phyloP scores from a whole-genome alignment of 2,113 vertebrate species.

The Hystrix brachyura region DNA sequence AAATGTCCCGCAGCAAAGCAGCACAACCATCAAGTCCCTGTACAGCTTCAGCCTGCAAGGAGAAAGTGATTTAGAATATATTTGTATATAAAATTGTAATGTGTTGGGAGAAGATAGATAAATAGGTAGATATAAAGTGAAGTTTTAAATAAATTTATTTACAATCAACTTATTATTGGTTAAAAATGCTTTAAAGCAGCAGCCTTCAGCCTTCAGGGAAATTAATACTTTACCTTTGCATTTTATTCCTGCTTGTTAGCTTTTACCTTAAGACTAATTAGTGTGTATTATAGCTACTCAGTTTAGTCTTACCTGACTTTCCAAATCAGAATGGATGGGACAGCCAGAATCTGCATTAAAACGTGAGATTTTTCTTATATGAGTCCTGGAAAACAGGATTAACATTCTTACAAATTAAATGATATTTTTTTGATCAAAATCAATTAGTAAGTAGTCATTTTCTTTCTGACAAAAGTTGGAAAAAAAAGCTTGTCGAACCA shows the following conservation, averaged over 20 bases:
- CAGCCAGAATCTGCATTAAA: slow-evolving; percentile 86
- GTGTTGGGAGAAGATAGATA: background rate
- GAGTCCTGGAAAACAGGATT: slow-evolving; percentile 81
- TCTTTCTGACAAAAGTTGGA: slow-evolving; percentile 36
- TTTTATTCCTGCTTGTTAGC: background rate
- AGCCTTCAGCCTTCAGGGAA: background rate
- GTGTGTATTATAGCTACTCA: background rate
- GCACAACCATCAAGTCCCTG: slow-evolving; percentile 93
- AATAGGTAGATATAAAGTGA: background rate
- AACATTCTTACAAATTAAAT: slow-evolving; percentile 36
- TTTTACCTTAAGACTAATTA: slow-evolving; percentile 17
- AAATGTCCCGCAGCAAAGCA: slow-evolving; percentile 91
- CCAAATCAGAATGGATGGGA: slow-evolving; percentile 92
- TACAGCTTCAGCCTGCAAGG: slow-evolving; percentile 88
- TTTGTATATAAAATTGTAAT: background rate
- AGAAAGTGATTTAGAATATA: slow-evolving; percentile 74
- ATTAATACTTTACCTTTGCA: background rate
- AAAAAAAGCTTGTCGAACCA: background rate
- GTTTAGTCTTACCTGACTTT: slow-evolving; percentile 91
- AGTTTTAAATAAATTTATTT: slow-evolving; percentile 5
- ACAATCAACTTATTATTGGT: slow-evolving; percentile 49
- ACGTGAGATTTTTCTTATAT: slow-evolving; percentile 82
- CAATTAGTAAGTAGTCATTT: slow-evolving; percentile 23
- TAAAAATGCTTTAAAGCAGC: slow-evolving; percentile 45
- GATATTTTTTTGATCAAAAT: background rate